Base-by-base conservation (phyloP, 2,797 vertebrate species). In the Poecilia picta region DNA sequence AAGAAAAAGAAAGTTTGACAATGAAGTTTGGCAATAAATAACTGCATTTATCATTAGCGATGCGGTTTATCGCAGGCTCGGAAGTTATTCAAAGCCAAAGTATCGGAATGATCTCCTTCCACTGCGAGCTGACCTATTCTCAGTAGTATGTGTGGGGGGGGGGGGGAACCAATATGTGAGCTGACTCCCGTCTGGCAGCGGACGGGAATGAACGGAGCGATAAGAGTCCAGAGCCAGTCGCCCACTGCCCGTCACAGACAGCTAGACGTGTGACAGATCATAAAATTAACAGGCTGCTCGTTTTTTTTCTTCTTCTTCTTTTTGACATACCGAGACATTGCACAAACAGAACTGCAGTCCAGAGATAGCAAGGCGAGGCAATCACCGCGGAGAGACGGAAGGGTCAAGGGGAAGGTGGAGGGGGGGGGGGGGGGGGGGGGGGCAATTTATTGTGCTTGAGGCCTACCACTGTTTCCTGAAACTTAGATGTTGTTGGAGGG, bases 331-430 rank as follows among this genome's bases (percentile, higher is more conserved):
- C 85, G 89, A 89, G 85, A 75, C 89, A 79, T 66, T 90, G 88
- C 88, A 87, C 93, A 95, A 94, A 94, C 92, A 93, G 76, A 85
- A 90, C 93, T 95, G 94, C 93, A 88, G 87, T 84, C 77, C 73
- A 87, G 90, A 94, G 92, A 94, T 94, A 94, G 92, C 89, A 87
- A 55, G 81, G 86, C 72, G 33, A 93, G 80, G 91, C 92, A 93
- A 93, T 94, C 93, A 91, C 73, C 83, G 64, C 23, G 36, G 3
- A 91, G 72, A 83, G 76, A 87, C 73, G 51, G 71, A 25, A 73
- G 49, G 68, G 59, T 3, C 55, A 28, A 62, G 51, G 11, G 25
- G 36, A 28, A 5, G 20, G 36, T 59, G 15, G 53, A 20, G 49
- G 23, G 72, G 45, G 79, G n/a, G 51, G 11, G 25, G 36, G 28